phyloP scores from a whole-genome alignment of 2,113 vertebrate species.

The Origma solitaria region DNA sequence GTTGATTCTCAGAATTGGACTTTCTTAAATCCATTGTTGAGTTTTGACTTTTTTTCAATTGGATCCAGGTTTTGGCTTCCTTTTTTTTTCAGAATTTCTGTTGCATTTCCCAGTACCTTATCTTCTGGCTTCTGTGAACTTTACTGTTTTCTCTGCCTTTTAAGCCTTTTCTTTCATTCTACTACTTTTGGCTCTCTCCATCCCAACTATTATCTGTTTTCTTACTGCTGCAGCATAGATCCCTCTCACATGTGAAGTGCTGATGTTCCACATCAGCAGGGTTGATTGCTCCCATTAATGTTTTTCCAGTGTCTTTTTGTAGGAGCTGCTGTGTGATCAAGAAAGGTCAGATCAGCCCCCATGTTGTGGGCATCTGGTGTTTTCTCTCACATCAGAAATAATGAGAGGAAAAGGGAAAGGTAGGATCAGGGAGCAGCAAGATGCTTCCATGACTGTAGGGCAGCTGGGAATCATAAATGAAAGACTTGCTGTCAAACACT shows the following conservation, averaged over 20 bases:
- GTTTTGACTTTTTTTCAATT: neutral
- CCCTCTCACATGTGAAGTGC: neutral
- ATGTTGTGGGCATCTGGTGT: neutral
- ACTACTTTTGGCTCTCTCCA: neutral
- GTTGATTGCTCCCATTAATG: neutral
- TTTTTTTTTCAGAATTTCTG: neutral
- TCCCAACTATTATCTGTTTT: neutral
- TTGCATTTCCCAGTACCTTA: neutral
- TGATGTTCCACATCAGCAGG: neutral
- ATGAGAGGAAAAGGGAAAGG: neutral
- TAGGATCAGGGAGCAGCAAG: neutral
- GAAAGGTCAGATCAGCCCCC: neutral
- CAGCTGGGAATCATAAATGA: neutral
- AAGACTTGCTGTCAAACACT: neutral
- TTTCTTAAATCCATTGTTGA: neutral
- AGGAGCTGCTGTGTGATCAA: neutral
- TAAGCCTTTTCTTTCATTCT: neutral
- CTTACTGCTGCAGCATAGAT: neutral
- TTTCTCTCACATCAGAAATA: neutral
- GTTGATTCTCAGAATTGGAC: neutral
- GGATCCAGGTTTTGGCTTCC: neutral
- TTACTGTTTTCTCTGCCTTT: neutral
- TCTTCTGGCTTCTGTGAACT: neutral
- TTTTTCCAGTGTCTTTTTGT: neutral
- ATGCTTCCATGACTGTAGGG: neutral